Evolutionary conservation across 2,888 invertebrate genomes (phyloP).

Genomic region (Metacarcinus magister): DNA sequence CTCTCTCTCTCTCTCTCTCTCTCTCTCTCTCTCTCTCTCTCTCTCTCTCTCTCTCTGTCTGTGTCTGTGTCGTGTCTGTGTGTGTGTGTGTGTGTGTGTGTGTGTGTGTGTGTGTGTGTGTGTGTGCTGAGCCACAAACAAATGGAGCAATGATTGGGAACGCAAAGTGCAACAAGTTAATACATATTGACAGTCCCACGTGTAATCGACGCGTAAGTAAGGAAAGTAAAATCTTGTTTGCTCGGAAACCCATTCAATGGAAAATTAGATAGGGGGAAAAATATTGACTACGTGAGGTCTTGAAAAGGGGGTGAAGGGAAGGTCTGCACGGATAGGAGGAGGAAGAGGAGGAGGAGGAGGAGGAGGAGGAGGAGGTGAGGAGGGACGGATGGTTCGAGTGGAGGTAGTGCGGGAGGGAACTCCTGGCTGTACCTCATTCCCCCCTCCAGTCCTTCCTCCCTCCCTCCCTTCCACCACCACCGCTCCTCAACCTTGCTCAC

Average conservation of each 20-base stretch:
- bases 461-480: slow-evolving; percentile 33
- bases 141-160: not conserved
- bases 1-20: slow-evolving; percentile 3
- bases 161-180: not conserved
- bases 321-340: slow-evolving; percentile 9
- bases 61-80: not conserved
- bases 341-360: not conserved
- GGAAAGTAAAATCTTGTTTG: slow-evolving; percentile 34
- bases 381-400: slow-evolving; percentile 6
- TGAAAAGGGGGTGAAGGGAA: not conserved
- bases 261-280: slow-evolving; percentile 58
- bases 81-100: not conserved
- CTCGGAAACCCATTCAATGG: slow-evolving; percentile 27
- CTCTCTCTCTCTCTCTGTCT: not conserved
- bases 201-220: not conserved
- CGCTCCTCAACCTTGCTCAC: slow-evolving; percentile 53
- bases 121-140: not conserved
- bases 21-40: slow-evolving; percentile 1
- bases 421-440: slow-evolving; percentile 61
- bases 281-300: slow-evolving; percentile 56
- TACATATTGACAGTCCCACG: slow-evolving; percentile 14
- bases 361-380: slow-evolving; percentile 1
- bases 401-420: not conserved
- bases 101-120: not conserved
- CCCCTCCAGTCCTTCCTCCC: not conserved